Base-by-base conservation (phyloP, 1,140 invertebrate species). In the Brachionus sp. region DNA sequence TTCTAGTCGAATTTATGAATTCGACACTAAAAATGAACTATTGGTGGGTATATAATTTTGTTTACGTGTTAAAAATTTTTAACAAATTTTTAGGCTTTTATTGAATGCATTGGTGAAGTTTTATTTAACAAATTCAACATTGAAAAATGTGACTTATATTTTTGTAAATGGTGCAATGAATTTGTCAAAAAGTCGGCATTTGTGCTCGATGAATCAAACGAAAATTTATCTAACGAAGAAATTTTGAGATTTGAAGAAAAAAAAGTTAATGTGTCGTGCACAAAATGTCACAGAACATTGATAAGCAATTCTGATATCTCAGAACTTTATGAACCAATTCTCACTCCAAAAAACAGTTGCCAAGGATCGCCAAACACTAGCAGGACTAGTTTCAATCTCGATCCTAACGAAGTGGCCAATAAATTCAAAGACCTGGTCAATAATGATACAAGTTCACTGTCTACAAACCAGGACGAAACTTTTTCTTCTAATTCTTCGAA, bases 111-210 rank as follows among this genome's bases (percentile, higher is more conserved):
- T 25, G 23, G 70, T 25, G n/a, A 46, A 75, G 29, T 75, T 46
- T 46, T 75, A 46, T 75, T 75, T 19, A 75, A 75, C 25, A 25
- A 75, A 75, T 19, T 46, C 9, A 75, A 75, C n/a, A 25, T 75
- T 12, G 37, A 46, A 44, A 75, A 75, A 46, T 75, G 39, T 46
- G 70, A 75, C 25, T 46, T 75, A 13, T 75, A 75, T 19, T 75
- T 1, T 46, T 75, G 70, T 46, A n/a, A 12, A 10, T 75, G 70
- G 70, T 75, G 70, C 39, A 75, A 75, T 13, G 70, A 75, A 46
- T 75, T 75, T 75, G 42, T 23, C n/a, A 75, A 75, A 50, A 75
- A 75, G n/a, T 75, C 70, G 7, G 44, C 39, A n/a, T 75, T 46
- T 46, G 25, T 9, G 7, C 23, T 75, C 5, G 70, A 75, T 29